Evolutionary conservation across 2,888 invertebrate species (phyloP).

Genomic region (Hyalella azteca): DNA sequence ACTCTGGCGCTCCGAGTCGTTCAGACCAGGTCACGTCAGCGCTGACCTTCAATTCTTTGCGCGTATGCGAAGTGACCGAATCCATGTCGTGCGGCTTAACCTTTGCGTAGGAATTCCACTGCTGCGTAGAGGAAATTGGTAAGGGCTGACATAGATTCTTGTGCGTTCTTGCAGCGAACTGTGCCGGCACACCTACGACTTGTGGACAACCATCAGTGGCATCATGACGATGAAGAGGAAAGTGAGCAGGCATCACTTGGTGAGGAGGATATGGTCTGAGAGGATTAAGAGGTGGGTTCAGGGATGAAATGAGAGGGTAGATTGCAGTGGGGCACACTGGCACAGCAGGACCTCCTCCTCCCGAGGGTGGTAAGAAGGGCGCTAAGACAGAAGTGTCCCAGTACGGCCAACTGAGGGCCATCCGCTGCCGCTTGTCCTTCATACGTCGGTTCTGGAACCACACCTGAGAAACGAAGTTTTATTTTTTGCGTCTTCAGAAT

Average conservation of each 20-base stretch:
- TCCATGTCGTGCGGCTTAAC: neutral
- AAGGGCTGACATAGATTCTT: neutral
- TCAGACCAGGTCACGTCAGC: no score
- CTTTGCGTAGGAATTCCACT: constrained; percentile 1
- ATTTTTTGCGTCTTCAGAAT: no score
- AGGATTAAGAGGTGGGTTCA: constrained; percentile 60
- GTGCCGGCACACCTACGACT: neutral
- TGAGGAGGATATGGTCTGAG: constrained; percentile 55
- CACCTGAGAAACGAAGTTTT: no score
- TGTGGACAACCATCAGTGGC: neutral
- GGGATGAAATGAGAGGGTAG: constrained; percentile 60
- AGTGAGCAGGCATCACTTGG: neutral
- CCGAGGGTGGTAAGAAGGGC: constrained; percentile 81
- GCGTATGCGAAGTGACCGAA: neutral
- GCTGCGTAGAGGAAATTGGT: neutral
- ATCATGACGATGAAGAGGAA: neutral
- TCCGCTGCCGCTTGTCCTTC: constrained; percentile 96
- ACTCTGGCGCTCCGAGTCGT: no score
- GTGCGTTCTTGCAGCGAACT: neutral
- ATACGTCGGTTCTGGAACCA: constrained; percentile 98
- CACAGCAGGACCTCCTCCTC: constrained; percentile 66
- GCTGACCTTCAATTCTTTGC: neutral
- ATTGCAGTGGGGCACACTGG: constrained; percentile 59
- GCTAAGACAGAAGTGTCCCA: constrained; percentile 93
- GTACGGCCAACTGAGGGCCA: constrained; percentile 94